phyloP scores from a whole-genome alignment of 2,888 invertebrate genomes.

The Alcis repandata region DNA sequence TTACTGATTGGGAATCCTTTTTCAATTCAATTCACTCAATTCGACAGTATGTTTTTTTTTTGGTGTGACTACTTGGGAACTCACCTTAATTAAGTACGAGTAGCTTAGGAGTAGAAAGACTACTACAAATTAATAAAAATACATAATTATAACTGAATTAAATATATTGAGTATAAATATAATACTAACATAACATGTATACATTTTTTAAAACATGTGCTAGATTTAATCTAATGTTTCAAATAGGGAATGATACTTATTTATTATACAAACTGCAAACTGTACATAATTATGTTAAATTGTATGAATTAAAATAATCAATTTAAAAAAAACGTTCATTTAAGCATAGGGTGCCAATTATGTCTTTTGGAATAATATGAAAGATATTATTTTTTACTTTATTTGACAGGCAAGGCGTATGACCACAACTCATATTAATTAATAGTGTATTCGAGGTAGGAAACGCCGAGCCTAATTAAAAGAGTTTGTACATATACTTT shows the following conservation, averaged over 20 bases:
- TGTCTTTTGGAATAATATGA: too few relatives aligned
- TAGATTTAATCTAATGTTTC: not conserved
- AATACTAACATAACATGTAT: slow-evolving; percentile 10
- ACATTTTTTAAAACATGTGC: not conserved
- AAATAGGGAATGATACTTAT: slow-evolving; percentile 1
- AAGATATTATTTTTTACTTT: too few relatives aligned
- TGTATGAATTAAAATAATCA: not conserved
- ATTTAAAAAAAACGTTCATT: not conserved
- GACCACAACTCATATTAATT: too few relatives aligned
- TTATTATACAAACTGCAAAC: not conserved
- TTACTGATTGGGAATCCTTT: too few relatives aligned
- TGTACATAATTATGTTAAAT: not conserved
- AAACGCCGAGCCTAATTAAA: too few relatives aligned
- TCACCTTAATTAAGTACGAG: too few relatives aligned
- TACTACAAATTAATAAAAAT: slow-evolving; percentile 15
- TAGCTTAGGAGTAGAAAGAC: not conserved
- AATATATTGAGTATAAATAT: slow-evolving; percentile 22
- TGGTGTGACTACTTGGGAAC: too few relatives aligned
- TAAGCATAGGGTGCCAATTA: not conserved
- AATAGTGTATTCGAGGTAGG: too few relatives aligned
- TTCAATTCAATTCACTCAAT: too few relatives aligned
- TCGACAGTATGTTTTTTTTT: too few relatives aligned
- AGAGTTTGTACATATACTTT: not conserved
- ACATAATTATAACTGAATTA: slow-evolving; percentile 17
- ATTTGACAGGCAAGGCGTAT: too few relatives aligned